phyloP scores from a whole-genome alignment of 64 coral and sea anemone genomes.

The Orbicella faveolata region DNA sequence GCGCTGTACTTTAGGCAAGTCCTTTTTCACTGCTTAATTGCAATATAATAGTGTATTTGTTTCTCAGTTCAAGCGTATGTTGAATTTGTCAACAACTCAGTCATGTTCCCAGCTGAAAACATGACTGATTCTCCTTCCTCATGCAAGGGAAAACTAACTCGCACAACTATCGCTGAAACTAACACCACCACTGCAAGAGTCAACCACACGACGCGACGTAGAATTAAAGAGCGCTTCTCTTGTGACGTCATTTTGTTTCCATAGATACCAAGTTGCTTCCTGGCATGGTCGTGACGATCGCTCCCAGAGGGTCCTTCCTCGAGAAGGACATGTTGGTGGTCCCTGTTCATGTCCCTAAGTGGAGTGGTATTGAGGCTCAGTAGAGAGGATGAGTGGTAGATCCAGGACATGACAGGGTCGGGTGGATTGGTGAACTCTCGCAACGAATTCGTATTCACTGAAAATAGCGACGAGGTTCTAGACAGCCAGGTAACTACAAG shows the following conservation, averaged over 20 bases:
- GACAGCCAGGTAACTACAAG: conserved; percentile 16
- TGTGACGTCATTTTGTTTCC: background rate
- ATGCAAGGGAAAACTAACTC: background rate
- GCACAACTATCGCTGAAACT: background rate
- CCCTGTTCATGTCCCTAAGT: background rate
- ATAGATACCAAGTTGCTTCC: background rate
- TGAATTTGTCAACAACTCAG: background rate
- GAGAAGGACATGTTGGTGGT: background rate
- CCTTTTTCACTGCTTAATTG: too few species aligned
- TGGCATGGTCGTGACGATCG: background rate
- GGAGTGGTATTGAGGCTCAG: conserved; percentile 10
- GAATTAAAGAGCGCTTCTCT: background rate
- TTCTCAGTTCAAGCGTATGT: background rate
- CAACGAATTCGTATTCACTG: background rate
- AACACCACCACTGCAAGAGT: background rate
- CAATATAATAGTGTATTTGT: too few species aligned
- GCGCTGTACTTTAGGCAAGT: too few species aligned
- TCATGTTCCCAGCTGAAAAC: background rate
- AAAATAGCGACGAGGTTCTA: conserved; percentile 29
- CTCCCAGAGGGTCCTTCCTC: background rate
- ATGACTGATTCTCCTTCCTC: too few species aligned
- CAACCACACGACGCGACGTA: background rate
- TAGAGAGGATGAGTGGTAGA: background rate
- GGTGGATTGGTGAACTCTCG: conserved; percentile 19
- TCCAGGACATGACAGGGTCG: conserved; percentile 21